Evolutionary conservation across 2,797 vertebrate species (phyloP).

Genomic region (Paguma larvata): DNA sequence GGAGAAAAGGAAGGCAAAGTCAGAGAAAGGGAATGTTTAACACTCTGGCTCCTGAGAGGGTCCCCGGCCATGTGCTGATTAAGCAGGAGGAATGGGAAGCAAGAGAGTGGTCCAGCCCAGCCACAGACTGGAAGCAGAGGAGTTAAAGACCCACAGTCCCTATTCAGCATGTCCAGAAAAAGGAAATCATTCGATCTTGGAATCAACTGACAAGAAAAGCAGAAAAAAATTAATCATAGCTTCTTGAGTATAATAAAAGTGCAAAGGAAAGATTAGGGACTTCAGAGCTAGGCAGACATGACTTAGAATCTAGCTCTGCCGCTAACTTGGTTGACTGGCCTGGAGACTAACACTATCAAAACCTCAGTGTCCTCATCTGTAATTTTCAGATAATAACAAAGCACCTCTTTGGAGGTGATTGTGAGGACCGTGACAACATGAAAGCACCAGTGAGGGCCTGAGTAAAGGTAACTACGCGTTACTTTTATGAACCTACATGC

Average conservation of each 20-base stretch:
- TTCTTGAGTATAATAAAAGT: not conserved
- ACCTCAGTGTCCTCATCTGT: not conserved
- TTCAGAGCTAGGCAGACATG: not conserved
- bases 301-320: not conserved
- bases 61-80: not conserved
- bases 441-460: not conserved
- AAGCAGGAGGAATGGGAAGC: not conserved
- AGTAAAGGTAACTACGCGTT: not conserved
- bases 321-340: not conserved
- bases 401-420: not conserved
- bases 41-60: not conserved
- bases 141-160: not conserved
- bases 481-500: not conserved
- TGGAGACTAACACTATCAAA: not conserved
- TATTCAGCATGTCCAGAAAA: not conserved
- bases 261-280: not conserved
- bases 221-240: not conserved
- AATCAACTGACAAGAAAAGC: not conserved
- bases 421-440: not conserved
- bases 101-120: not conserved
- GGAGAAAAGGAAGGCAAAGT: not conserved
- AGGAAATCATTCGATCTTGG: not conserved
- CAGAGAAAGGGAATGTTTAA: not conserved
- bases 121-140: not conserved
- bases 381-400: constrained; percentile 13